Percentiles rank a stretch among this genome's conserved stretches.
Evolutionary conservation across 1,140 invertebrate species (phyloP).

Genomic region (Schlechtendalia chinensis): DNA sequence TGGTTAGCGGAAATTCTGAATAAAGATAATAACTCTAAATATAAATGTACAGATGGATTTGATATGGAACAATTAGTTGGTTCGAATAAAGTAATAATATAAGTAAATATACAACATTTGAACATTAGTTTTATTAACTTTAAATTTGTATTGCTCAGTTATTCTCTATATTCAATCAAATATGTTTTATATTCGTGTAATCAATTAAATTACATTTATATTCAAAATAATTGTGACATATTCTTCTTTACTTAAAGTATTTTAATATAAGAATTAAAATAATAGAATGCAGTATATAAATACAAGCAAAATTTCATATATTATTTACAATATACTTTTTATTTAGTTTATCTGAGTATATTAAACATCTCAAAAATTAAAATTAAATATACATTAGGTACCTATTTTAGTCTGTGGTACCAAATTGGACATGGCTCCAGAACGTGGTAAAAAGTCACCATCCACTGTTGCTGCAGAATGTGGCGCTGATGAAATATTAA

Average conservation of each 20-base stretch:
- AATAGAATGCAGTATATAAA: too few species aligned
- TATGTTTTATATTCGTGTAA: too few species aligned
- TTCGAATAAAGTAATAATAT: constrained; percentile 65
- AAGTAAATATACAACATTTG: not conserved
- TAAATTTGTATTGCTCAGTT: too few species aligned
- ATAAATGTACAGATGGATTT: constrained; percentile 64
- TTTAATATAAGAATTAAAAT: too few species aligned
- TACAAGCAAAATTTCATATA: too few species aligned
- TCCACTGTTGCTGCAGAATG: constrained; percentile 86
- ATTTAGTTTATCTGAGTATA: not conserved
- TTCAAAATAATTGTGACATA: not conserved
- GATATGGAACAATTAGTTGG: constrained; percentile 91
- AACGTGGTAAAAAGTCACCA: constrained; percentile 62
- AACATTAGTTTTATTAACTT: too few species aligned
- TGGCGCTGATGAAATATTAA: constrained; percentile 88
- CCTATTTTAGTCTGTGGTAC: constrained; percentile 92
- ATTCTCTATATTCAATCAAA: too few species aligned
- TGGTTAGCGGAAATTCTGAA: constrained; percentile 90
- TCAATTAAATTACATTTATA: too few species aligned
- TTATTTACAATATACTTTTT: too few species aligned
- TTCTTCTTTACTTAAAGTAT: too few species aligned
- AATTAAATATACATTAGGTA: constrained; percentile 60
- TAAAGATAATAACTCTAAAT: constrained; percentile 64
- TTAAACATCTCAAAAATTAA: not conserved
- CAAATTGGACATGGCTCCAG: constrained; percentile 78